These are phyloP conservation scores for Graptemys geographica DNA, from an alignment of 2,797 vertebrate genomes.

Conservation along the genomic window DNA sequence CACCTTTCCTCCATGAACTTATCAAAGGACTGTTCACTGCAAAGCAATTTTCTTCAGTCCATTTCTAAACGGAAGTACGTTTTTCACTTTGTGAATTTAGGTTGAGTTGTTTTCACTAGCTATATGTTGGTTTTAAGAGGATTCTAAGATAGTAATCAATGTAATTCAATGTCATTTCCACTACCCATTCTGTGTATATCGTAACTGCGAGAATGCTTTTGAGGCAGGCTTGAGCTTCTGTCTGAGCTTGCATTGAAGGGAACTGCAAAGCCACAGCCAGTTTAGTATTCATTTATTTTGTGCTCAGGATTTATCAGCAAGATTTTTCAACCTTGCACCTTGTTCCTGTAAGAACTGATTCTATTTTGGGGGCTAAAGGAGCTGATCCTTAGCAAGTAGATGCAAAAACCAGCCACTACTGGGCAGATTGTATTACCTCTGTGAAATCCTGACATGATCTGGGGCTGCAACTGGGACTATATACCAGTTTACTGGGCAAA, in stretches of 20 bases:
- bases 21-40: background rate
- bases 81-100: background rate
- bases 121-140: background rate
- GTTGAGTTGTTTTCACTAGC: background rate
- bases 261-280: background rate
- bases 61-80: background rate
- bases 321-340: background rate
- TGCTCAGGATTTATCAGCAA: background rate
- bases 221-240: background rate
- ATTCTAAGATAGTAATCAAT: background rate
- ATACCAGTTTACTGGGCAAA: background rate
- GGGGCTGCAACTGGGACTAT: background rate
- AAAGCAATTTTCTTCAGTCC: accelerated
- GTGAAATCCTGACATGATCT: background rate
- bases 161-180: background rate
- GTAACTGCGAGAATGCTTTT: background rate
- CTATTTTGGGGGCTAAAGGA: background rate
- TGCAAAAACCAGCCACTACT: background rate
- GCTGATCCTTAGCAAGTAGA: background rate
- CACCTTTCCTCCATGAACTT: background rate
- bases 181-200: background rate
- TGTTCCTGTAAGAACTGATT: background rate
- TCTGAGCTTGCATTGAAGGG: background rate
- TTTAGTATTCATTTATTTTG: background rate
- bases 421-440: background rate